A percentile compares a stretch with the other conserved stretches of the same genome.
These are phyloP conservation scores for Dimorphilus gyrociliatus DNA, from an alignment of 2,888 invertebrate genomes.

Conservation along the genomic window DNA sequence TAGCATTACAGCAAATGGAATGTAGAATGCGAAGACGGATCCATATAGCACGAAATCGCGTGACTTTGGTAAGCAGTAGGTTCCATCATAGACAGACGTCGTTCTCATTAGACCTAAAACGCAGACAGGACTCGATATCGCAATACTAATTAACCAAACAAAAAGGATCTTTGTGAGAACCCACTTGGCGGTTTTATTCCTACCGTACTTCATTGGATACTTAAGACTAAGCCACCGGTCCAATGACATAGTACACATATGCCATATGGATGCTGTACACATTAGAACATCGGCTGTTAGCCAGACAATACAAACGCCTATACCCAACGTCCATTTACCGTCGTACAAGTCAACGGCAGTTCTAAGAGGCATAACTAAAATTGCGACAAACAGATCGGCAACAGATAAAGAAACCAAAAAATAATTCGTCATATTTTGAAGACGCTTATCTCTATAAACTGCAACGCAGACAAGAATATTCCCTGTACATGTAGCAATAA, in stretches of 20 bases:
- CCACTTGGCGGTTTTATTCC: slow-evolving; percentile 31
- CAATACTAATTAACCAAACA: slow-evolving; percentile 71
- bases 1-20: slow-evolving; percentile 82
- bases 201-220: slow-evolving; percentile 61
- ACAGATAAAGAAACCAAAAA: slow-evolving; percentile 84
- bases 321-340: slow-evolving; percentile 63
- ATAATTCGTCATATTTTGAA: slow-evolving; percentile 90
- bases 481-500: slow-evolving; percentile 70
- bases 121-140: slow-evolving; percentile 38
- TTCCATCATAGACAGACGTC: slow-evolving; percentile 17
- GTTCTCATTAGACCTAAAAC: slow-evolving; percentile 25
- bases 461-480: slow-evolving; percentile 84
- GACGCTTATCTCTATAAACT: slow-evolving; percentile 66
- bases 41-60: slow-evolving; percentile 51
- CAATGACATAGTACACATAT: slow-evolving; percentile 45
- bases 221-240: slow-evolving; percentile 67
- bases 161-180: slow-evolving; percentile 63
- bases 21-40: slow-evolving; percentile 85
- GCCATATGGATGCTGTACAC: slow-evolving; percentile 44
- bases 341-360: slow-evolving; percentile 46
- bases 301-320: slow-evolving; percentile 56
- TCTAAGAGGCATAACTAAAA: slow-evolving; percentile 88
- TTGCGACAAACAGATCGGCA: slow-evolving; percentile 77
- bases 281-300: slow-evolving; percentile 46
- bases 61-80: slow-evolving; percentile 21